These are phyloP conservation scores for Caenorhabditis virilis DNA, from an alignment of 2,888 invertebrate species.

Conservation along the genomic window DNA sequence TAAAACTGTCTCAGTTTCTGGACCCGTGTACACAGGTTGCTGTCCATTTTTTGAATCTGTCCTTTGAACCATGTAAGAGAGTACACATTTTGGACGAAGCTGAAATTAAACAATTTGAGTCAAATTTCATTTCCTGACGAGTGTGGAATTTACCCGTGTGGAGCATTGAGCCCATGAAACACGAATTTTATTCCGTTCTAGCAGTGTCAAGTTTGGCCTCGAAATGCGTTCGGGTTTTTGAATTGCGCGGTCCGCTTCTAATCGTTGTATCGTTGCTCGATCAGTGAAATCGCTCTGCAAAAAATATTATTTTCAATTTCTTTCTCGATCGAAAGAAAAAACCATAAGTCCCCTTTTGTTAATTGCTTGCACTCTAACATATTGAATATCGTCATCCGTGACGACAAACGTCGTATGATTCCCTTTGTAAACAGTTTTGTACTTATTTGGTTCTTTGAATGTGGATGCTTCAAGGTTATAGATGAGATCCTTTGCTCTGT, in stretches of 20 bases:
- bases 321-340: no score
- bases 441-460: slow-evolving; percentile 14
- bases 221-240: neutral
- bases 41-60: slow-evolving; percentile 1
- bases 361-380: slow-evolving; percentile 29
- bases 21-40: neutral
- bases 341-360: no score
- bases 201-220: neutral
- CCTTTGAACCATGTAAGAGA: slow-evolving; percentile 7
- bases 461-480: slow-evolving; percentile 34
- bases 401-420: slow-evolving; percentile 19
- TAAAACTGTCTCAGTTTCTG: neutral
- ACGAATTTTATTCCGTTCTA: neutral
- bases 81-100: neutral
- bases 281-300: slow-evolving; percentile 31
- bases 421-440: slow-evolving; percentile 42
- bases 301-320: no score
- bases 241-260: slow-evolving; percentile 11
- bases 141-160: neutral
- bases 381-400: slow-evolving; percentile 41
- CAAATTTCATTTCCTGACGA: neutral
- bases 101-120: neutral
- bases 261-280: slow-evolving; percentile 2
- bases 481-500: slow-evolving; percentile 15
- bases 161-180: neutral